Base-by-base conservation (phyloP, 2,797 vertebrate genomes). In the Scolopax rusticola region DNA sequence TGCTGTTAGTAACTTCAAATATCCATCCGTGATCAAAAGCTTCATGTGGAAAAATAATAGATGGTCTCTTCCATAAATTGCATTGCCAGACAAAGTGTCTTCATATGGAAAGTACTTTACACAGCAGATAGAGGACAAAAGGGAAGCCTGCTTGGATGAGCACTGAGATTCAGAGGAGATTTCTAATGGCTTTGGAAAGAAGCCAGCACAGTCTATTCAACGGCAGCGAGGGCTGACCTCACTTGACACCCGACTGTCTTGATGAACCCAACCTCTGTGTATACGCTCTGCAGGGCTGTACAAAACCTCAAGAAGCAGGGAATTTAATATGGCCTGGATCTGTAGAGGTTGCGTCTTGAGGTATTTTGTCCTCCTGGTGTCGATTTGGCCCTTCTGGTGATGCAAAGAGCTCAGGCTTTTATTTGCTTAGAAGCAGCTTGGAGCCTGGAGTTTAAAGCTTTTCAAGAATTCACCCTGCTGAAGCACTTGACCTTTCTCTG, bases 1-100 rank as follows among this genome's bases (percentile, higher is more conserved):
- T 78, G 74, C 61, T 87, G 60, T 74, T 91, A 80, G 45, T 89
- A 69, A 56, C 64, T 93, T 83, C 51, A 87, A 89, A 82, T 89
- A 94, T 45, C 33, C 36, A 68, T 45, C 50, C 43, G 57, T 15
- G 90, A 88, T 76, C 88, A 88, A 88, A 84, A 87, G 59, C n/a
- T 91, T 95, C 38, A 90, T 75, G 79, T 94, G 90, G 93, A 96
- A 97, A 97, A 95, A 82, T 73, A 90, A 82, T 40, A 91, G 54
- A 84, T 1, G 3, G 18, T 60, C 47, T 87, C 32, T 87, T 74
- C 84, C 67, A 96, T 77, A 94, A 95, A 95, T 89, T 64, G 30
- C 2, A 2, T 45, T 87, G 80, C 88, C 90, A 94, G 91, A 90
- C 40, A 61, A 93, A 85, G 28, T 32, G 12, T 41, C 33, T 95